These are phyloP conservation scores for Nysson spinosus DNA, from an alignment of 2,888 invertebrate genomes.

Conservation along the genomic window DNA sequence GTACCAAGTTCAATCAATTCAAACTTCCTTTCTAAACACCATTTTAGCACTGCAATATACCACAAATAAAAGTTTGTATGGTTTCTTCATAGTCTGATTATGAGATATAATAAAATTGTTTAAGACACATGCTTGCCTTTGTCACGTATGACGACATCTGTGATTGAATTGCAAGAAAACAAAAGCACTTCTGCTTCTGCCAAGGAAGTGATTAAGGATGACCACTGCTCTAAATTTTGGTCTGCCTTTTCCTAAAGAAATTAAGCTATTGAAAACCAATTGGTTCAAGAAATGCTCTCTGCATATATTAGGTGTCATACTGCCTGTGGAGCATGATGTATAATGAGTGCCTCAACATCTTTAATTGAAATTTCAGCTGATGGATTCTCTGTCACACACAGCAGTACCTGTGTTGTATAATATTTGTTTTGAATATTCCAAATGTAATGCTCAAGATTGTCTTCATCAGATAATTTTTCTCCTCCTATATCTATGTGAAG, in stretches of 20 bases:
- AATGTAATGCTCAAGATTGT: constrained; percentile 73
- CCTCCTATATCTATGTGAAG: constrained; percentile 67
- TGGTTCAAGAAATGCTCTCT: not conserved
- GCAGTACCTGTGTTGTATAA: constrained; percentile 82
- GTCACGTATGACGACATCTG: constrained; percentile 71
- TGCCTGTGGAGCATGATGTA: constrained; percentile 82
- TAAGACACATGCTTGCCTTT: constrained; percentile 77
- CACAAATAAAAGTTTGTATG: constrained; percentile 6
- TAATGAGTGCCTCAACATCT: constrained; percentile 81
- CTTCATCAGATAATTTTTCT: constrained; percentile 64
- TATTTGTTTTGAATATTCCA: constrained; percentile 86
- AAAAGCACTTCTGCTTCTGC: constrained; percentile 68
- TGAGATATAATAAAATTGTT: too few relatives aligned
- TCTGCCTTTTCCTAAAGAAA: constrained; percentile 65
- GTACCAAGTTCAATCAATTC: constrained; percentile 83
- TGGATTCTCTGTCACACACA: constrained; percentile 79
- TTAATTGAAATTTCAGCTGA: constrained; percentile 78
- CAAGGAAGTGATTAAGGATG: constrained; percentile 59
- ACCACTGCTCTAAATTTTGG: constrained; percentile 63
- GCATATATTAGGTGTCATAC: constrained; percentile 53
- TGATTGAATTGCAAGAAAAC: constrained; percentile 65
- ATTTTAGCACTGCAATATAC: constrained; percentile 78
- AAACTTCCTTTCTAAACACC: constrained; percentile 84
- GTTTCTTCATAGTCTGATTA: not conserved
- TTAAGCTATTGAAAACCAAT: constrained; percentile 27